These are phyloP conservation scores for Sacculina carcini DNA, from an alignment of 2,888 invertebrate genomes.

Conservation along the genomic window DNA sequence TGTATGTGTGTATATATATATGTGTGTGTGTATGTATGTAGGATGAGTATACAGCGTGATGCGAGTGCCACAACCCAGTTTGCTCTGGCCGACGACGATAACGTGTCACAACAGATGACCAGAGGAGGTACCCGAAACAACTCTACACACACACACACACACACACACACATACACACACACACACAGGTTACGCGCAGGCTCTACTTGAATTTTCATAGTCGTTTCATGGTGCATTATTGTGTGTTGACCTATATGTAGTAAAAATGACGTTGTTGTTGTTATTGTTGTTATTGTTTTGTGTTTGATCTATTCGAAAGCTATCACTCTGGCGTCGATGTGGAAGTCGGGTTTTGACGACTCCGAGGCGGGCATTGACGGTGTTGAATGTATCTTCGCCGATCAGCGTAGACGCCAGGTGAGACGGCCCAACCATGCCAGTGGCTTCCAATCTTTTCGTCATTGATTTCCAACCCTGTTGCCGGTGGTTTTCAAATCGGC, in stretches of 20 bases:
- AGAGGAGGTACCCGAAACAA: slow-evolving; percentile 67
- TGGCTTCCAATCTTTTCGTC: too few species aligned
- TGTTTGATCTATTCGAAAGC: neutral
- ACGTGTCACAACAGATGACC: slow-evolving; percentile 72
- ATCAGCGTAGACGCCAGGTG: too few species aligned
- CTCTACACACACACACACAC: too few species aligned
- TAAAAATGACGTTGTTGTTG: neutral
- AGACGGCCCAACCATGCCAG: too few species aligned
- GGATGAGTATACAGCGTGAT: slow-evolving; percentile 11
- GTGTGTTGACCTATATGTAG: neutral
- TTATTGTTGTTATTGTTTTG: neutral
- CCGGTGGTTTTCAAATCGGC: too few species aligned
- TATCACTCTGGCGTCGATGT: slow-evolving; percentile 46
- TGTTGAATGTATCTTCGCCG: too few species aligned
- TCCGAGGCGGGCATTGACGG: slow-evolving; percentile 62
- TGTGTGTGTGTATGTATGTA: too few species aligned
- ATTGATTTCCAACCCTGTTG: too few species aligned
- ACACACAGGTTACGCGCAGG: too few species aligned
- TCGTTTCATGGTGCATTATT: neutral
- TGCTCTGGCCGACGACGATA: slow-evolving; percentile 76
- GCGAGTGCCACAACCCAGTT: slow-evolving; percentile 37
- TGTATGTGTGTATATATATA: too few species aligned
- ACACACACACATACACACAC: too few species aligned
- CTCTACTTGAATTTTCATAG: slow-evolving; percentile 21
- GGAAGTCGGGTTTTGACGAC: slow-evolving; percentile 89